A percentile compares a stretch with the other conserved stretches of the same genome.
Evolutionary conservation across 2,797 vertebrate genomes (phyloP).

Genomic region (Pygocentrus nattereri): DNA sequence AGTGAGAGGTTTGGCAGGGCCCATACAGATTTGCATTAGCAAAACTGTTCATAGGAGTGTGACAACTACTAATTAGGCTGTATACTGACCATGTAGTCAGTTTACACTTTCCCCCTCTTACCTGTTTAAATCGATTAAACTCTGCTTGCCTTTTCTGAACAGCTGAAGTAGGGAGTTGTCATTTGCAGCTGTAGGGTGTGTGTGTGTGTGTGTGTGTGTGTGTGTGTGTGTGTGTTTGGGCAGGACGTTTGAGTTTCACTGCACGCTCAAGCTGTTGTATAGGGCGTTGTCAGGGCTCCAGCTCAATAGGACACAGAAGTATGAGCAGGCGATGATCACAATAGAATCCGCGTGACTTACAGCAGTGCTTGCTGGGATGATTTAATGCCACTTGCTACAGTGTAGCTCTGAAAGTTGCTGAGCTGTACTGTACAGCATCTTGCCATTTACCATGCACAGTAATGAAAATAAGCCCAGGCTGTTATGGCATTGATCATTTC

Average conservation of each 20-base stretch:
- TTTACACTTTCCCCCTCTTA: slow-evolving; percentile 2
- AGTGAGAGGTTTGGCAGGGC: slow-evolving; percentile 31
- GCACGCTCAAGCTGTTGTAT: slow-evolving; percentile 12
- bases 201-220: slow-evolving; percentile 38
- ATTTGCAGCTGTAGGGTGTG: slow-evolving; percentile 74
- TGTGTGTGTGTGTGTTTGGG: slow-evolving; percentile 9
- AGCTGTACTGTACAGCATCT: neutral
- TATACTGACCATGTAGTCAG: neutral
- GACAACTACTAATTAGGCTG: no score
- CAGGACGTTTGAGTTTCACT: slow-evolving; percentile 11
- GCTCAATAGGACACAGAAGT: slow-evolving; percentile 14
- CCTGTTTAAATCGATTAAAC: slow-evolving; percentile 10
- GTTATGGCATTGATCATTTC: neutral
- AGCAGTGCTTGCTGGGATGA: neutral
- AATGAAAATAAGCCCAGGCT: neutral
- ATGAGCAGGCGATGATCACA: neutral
- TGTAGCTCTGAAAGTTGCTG: neutral
- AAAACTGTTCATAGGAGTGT: neutral
- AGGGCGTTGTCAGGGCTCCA: slow-evolving; percentile 15
- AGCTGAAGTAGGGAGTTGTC: slow-evolving; percentile 78
- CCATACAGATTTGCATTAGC: neutral
- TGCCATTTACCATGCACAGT: neutral
- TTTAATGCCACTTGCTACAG: neutral
- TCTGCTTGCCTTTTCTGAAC: slow-evolving; percentile 62
- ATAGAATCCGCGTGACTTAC: neutral